Percentiles rank a stretch among this genome's conserved stretches.
These are phyloP conservation scores for Pachycephus smyrnensis DNA, from an alignment of 2,888 invertebrate species.

Conservation along the genomic window DNA sequence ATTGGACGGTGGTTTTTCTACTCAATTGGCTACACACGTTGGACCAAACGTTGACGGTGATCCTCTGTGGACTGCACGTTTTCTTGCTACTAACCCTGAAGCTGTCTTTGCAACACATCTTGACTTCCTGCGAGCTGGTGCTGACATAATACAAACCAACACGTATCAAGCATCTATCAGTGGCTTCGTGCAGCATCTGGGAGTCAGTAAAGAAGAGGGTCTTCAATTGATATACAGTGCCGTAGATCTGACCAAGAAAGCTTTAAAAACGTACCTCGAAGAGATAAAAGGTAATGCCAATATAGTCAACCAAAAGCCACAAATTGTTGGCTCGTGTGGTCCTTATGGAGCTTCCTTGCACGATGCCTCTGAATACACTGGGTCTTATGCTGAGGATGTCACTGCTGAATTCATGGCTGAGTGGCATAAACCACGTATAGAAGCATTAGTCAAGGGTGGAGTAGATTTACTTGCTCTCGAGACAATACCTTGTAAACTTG, in stretches of 20 bases:
- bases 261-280: slow-evolving; percentile 66
- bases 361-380: slow-evolving; percentile 95
- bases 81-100: slow-evolving; percentile 82
- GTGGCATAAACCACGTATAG: slow-evolving; percentile 88
- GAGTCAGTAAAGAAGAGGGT: slow-evolving; percentile 76
- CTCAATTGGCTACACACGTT: slow-evolving; percentile 82
- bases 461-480: slow-evolving; percentile 90
- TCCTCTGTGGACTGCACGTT: slow-evolving; percentile 89
- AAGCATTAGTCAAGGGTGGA: slow-evolving; percentile 82
- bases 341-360: slow-evolving; percentile 92
- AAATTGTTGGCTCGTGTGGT: slow-evolving; percentile 90
- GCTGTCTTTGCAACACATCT: slow-evolving; percentile 85
- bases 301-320: slow-evolving; percentile 64
- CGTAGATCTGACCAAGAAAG: slow-evolving; percentile 80
- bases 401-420: slow-evolving; percentile 75
- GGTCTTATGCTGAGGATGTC: slow-evolving; percentile 79
- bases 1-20: slow-evolving; percentile 84
- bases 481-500: slow-evolving; percentile 88
- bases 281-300: slow-evolving; percentile 70
- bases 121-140: slow-evolving; percentile 87
- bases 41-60: slow-evolving; percentile 84
- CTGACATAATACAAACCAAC: slow-evolving; percentile 88
- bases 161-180: slow-evolving; percentile 89
- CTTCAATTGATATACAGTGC: slow-evolving; percentile 79
- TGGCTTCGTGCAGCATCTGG: slow-evolving; percentile 81